phyloP scores from a whole-genome alignment of 2,113 vertebrate species.

The Macaca mulatta region DNA sequence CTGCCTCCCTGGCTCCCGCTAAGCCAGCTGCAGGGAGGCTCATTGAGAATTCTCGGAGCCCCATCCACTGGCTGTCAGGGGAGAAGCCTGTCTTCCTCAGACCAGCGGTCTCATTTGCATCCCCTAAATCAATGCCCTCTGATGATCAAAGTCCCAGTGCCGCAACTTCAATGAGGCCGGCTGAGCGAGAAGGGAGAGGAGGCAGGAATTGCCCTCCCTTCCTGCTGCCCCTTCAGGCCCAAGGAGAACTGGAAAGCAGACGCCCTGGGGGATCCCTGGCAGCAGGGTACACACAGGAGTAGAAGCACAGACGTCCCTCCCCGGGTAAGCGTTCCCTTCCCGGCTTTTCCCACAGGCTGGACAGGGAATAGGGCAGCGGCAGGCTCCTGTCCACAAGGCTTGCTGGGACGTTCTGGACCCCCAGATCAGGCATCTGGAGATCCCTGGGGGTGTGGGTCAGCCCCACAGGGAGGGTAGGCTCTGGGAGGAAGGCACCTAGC shows the following conservation, averaged over 20 bases:
- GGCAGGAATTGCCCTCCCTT: constrained; percentile 24
- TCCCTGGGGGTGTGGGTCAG: background rate
- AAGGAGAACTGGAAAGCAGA: constrained; percentile 14
- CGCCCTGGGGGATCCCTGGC: background rate
- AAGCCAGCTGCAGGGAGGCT: constrained; percentile 62
- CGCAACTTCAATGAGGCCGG: constrained; percentile 27
- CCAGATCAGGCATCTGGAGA: background rate
- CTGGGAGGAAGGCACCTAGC: background rate
- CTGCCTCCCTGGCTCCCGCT: constrained; percentile 22
- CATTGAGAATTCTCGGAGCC: constrained; percentile 69
- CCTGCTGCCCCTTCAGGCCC: constrained; percentile 39
- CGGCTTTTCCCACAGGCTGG: background rate
- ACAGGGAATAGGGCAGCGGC: background rate
- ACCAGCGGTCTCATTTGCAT: constrained; percentile 77
- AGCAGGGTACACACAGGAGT: background rate
- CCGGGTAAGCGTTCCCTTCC: background rate
- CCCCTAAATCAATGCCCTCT: constrained; percentile 70
- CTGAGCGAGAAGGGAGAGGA: background rate
- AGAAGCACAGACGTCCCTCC: background rate
- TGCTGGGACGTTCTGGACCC: background rate
- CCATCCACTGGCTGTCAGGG: constrained; percentile 47
- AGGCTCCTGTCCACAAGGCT: background rate
- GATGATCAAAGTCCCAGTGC: constrained; percentile 70
- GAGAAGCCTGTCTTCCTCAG: constrained; percentile 68
- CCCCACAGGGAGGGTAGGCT: background rate